A percentile compares a stretch with the other conserved stretches of the same genome.
These are phyloP conservation scores for Pandemis heparana DNA, from an alignment of 2,888 invertebrate species.

Conservation along the genomic window DNA sequence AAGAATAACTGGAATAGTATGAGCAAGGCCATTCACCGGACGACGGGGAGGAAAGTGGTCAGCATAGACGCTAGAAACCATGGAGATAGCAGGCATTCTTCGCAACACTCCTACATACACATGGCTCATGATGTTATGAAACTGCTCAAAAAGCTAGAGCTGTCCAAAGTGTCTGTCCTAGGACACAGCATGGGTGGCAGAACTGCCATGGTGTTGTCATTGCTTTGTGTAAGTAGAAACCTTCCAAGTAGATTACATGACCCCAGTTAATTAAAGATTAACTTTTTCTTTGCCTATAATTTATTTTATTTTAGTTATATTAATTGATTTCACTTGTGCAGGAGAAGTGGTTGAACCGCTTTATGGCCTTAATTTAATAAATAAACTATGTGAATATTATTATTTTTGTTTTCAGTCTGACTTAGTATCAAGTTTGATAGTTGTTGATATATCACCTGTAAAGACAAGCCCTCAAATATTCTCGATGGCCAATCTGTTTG, in stretches of 20 bases:
- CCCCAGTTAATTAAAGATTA: too few relatives aligned
- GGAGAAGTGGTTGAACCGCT: too few relatives aligned
- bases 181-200: conserved; percentile 99
- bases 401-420: conserved; percentile 78
- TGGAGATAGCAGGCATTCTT: conserved; percentile 95
- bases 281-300: too few relatives aligned
- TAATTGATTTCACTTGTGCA: too few relatives aligned
- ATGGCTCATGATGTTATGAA: conserved; percentile 88
- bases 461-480: conserved; percentile 87
- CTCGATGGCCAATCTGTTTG: conserved; percentile 87
- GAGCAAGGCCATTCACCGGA: conserved; percentile 90
- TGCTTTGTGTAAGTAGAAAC: conserved; percentile 84
- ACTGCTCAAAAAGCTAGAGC: conserved; percentile 87
- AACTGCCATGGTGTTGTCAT: conserved; percentile 93
- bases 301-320: too few relatives aligned
- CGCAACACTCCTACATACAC: conserved; percentile 90
- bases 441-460: conserved; percentile 90
- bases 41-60: conserved; percentile 90
- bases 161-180: conserved; percentile 89
- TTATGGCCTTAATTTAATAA: too few relatives aligned
- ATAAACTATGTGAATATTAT: too few relatives aligned
- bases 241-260: not conserved
- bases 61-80: conserved; percentile 97
- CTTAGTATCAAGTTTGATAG: conserved; percentile 87
- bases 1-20: conserved; percentile 97